Base-by-base conservation (phyloP, 1,140 invertebrate species). In the Drosophila arawakana region DNA sequence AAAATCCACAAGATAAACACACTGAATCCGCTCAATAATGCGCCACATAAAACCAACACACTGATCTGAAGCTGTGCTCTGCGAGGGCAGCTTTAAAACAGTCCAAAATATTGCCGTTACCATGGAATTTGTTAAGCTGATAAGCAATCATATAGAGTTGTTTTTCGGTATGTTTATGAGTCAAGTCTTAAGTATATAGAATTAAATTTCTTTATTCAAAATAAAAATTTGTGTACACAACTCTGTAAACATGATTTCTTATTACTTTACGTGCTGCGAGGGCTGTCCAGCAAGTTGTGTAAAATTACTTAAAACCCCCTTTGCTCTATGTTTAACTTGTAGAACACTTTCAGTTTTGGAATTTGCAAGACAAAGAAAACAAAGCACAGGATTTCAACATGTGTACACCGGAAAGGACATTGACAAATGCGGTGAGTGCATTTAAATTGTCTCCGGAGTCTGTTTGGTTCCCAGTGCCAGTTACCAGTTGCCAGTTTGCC, bases 331-430 rank as follows among this genome's bases (percentile, higher is more conserved):
- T 55, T 5, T 35, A 57, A 41, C 37, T 15, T 37, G 49, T 49
- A 55, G 46, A 84, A 66, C 77, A 77, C 81, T 83, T 83, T 84
- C 69, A 52, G 62, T 81, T 78, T 77, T 73, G 37, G 49, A 66
- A 68, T 72, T 66, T 41, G 35, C 8, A 21, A 34, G 37, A 68
- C 55, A 77, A 68, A 62, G 70, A 37, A 58, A 62, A 47, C 35
- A 44, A 37, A 44, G 47, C 58, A 58, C 58, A 72, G 70, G 54
- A 25, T 30, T 25, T 34, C 4, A 43, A 39, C 52, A 8, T 30
- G 34, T 41, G 52, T 47, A 63, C 59, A 73, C 73, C 82, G 80
- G 68, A 80, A 52, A 59, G 52, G 52, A 50, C 52, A 52, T 1
- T 39, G 43, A n/a, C 49, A 44, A 57, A 46, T 35, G 58, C 30